Base-by-base conservation (phyloP, 2,113 vertebrate species). In the Thermophis baileyi region DNA sequence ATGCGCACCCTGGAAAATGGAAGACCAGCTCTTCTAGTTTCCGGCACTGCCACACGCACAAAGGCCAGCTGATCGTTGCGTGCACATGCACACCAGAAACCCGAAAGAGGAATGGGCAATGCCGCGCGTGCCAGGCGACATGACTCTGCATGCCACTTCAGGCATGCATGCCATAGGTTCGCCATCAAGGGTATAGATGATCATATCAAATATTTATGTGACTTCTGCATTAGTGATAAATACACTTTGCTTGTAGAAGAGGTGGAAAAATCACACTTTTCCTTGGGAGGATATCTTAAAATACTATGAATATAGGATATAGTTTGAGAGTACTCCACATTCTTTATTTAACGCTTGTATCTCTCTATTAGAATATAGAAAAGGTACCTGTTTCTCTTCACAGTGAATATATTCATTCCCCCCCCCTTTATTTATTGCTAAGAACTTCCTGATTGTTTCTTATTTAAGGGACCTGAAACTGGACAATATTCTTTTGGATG, bases 401-500 rank as follows among this genome's bases (percentile, higher is more conserved):
- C 40, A 49, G 12, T 27, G 27, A 50, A 47, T 87, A 30, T 11
- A 50, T 47, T 27, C 24, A 30, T 27, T 1, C 27, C 27, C 27
- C 3, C 7, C 12, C 5, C 6, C 20, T 51, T 54, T 22, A 12
- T 22, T 57, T 57, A 54, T 46, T 55, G 40, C 18, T 60, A 86
- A 90, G 12, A 44, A 22, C 25, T 57, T 57, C 16, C 18, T 47
- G 7, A 30, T 51, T 95, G 94, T 93, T 90, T 95, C 40, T 90
- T 96, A 95, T n/a, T 91, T 90, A 97, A 99, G 99, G 98, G 99
- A 99, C 96, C 98, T 99, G 97, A 99, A 99, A 98, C 98, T 99
- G 97, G 99, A 99, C 95, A 99, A 99, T 97, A 99, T 99, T 97
- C 98, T 99, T 94, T 96, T 99, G 97, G 99, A 99, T 89, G 99